Evolutionary conservation across 2,888 invertebrate genomes (phyloP).

Genomic region (Nymphalis urticae): DNA sequence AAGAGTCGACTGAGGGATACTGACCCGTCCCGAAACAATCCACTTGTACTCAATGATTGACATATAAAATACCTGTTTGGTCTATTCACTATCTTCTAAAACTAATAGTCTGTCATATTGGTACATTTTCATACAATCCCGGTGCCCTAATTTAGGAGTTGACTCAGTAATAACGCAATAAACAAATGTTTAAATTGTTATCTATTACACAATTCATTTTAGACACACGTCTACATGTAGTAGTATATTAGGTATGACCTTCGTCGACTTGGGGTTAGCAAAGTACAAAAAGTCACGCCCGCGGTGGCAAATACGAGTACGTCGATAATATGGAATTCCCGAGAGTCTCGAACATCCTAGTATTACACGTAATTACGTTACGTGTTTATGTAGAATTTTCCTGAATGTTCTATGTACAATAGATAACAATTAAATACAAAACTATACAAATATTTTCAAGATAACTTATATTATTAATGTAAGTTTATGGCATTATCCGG

Average conservation of each 20-base stretch:
- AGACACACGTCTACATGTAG: neutral
- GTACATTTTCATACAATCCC: neutral
- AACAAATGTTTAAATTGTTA: no score
- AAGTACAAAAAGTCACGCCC: constrained; percentile 4
- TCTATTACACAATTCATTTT: no score
- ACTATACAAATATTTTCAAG: no score
- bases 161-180: no score
- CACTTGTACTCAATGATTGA: constrained; percentile 24
- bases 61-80: constrained; percentile 3
- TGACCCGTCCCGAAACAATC: constrained; percentile 51
- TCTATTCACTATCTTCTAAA: neutral
- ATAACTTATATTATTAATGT: no score
- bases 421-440: no score
- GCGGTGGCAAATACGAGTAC: constrained; percentile 1
- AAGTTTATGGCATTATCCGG: no score
- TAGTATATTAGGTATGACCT: neutral
- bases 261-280: neutral
- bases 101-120: neutral
- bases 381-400: no score
- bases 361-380: neutral
- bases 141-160: no score
- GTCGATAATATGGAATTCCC: neutral
- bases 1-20: constrained; percentile 66
- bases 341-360: neutral
- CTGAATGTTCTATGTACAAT: no score